Base-by-base conservation (phyloP, 2,113 vertebrate genomes). In the Apistogramma diplotaenia region DNA sequence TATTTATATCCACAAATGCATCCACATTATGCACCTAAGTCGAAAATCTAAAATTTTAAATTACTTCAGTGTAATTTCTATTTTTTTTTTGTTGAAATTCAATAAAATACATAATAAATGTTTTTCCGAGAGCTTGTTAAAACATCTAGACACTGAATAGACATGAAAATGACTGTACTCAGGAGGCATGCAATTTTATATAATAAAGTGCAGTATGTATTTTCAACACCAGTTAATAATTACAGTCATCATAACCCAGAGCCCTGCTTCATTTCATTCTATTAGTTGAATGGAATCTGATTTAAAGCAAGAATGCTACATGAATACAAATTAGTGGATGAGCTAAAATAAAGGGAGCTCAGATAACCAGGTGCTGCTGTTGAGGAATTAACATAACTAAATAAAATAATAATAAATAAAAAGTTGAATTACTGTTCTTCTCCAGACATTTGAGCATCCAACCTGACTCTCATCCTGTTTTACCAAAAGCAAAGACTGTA, bases 211-310 rank as follows among this genome's bases (percentile, higher is more conserved):
- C 4, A 49, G 37, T 37, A 16, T 76, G 12, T 11, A 27, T 84
- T 60, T 81, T 81, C 59, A 40, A 78, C 57, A 62, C 23, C 10
- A 8, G 62, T 58, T 78, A 71, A 40, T 84, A 85, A 87, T 88
- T 87, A 84, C 81, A 81, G 83, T 85, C 74, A 77, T 81, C 81
- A 79, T 67, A 76, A 87, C 35, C 78, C 54, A 55, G 40, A 82
- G 70, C 53, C n/a, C 8, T 74, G 77, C 60, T 59, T 76, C 58
- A 65, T 82, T 79, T 76, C 65, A 78, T 78, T 78, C n/a, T 46
- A 76, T 76, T 86, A 70, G 61, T 75, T 75, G 54, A 85, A 82
- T 43, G 56, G 16, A 62, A 57, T 40, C 57, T 74, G 74, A 83
- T 77, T 78, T 77, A 80, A 57, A 61, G 43, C 8, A 23, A 16